Conservation (phyloP, 2,113 vertebrate genomes). For the Tachuris rubrigastra region DNA sequence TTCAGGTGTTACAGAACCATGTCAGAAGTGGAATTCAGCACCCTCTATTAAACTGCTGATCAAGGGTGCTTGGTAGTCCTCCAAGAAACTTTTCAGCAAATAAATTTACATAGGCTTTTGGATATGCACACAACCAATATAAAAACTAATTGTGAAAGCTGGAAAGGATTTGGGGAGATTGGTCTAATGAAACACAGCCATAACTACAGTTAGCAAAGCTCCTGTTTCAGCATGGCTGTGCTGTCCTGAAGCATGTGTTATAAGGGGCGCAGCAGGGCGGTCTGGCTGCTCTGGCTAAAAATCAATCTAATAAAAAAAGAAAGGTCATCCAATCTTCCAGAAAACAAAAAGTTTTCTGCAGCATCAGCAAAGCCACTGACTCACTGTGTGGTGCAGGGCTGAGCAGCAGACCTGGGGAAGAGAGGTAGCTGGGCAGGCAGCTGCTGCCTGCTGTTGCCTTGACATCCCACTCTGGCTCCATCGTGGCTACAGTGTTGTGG, state of each 20-base stretch:
- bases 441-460: neutral
- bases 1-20: neutral
- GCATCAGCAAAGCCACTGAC: neutral
- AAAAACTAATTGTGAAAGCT: neutral
- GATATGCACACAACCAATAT: accelerated
- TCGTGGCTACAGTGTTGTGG: accelerated
- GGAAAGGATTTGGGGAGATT: neutral
- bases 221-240: neutral
- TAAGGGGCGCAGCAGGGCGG: neutral
- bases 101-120: neutral
- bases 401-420: neutral
- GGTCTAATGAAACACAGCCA: neutral
- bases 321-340: neutral
- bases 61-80: neutral
- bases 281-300: neutral
- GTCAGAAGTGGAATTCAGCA: neutral
- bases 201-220: neutral
- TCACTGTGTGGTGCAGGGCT: neutral
- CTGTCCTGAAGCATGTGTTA: neutral
- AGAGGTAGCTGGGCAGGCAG: neutral
- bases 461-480: neutral
- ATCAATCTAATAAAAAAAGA: neutral
- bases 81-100: neutral
- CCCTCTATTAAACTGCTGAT: neutral
- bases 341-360: neutral